These are phyloP conservation scores for Thaumetopoea pityocampa DNA, from an alignment of 1,140 invertebrate species.

Conservation along the genomic window DNA sequence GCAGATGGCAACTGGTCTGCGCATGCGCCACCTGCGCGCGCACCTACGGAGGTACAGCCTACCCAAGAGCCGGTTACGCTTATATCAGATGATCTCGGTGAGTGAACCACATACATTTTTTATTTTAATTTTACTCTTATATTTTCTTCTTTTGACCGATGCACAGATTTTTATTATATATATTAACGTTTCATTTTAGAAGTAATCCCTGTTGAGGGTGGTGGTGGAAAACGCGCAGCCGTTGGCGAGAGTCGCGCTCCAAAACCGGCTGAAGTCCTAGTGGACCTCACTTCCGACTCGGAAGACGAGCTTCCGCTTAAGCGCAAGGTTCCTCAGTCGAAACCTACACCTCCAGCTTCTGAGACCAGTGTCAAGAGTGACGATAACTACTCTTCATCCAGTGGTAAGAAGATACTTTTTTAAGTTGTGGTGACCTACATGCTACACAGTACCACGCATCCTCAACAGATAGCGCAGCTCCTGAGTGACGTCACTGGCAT, in stretches of 20 bases:
- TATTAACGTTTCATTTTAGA: slow-evolving; percentile 33
- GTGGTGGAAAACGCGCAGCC: slow-evolving; percentile 45
- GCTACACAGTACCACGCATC: not conserved
- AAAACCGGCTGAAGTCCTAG: slow-evolving; percentile 49
- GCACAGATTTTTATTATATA: not conserved
- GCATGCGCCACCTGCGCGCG: slow-evolving; percentile 73
- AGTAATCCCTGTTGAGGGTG: slow-evolving; percentile 65
- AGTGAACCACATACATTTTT: slow-evolving; percentile 1
- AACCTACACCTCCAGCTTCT: slow-evolving; percentile 33
- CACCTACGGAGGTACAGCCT: slow-evolving; percentile 35
- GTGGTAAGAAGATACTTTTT: slow-evolving; percentile 34
- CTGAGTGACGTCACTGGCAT: too few relatives aligned
- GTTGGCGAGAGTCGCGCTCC: slow-evolving; percentile 48
- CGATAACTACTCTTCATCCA: slow-evolving; percentile 43
- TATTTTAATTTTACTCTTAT: too few relatives aligned
- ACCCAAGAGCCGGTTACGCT: slow-evolving; percentile 50
- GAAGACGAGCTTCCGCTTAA: slow-evolving; percentile 70
- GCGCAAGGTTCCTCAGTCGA: slow-evolving; percentile 55
- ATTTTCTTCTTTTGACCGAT: too few relatives aligned
- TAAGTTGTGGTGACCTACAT: not conserved
- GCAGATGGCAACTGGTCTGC: slow-evolving; percentile 95
- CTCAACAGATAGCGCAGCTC: too few relatives aligned
- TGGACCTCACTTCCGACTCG: slow-evolving; percentile 70
- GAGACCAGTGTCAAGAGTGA: slow-evolving; percentile 41
- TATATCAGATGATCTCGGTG: slow-evolving; percentile 48